These are phyloP conservation scores for Pollachius pollachius DNA, from an alignment of 2,113 vertebrate genomes.

Conservation along the genomic window DNA sequence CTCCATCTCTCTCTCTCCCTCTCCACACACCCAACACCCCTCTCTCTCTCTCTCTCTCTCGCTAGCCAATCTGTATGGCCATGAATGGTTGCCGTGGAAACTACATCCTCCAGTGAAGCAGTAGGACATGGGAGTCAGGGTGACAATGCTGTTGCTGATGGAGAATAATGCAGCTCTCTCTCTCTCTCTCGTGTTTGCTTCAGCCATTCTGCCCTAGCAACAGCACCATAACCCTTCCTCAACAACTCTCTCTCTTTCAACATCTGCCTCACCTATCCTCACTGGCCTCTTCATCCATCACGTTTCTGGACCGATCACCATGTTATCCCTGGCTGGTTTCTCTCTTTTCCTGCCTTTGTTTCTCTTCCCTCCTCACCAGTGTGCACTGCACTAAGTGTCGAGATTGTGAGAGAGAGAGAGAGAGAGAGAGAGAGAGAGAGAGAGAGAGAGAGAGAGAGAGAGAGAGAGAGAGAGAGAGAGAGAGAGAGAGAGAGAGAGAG, in stretches of 20 bases:
- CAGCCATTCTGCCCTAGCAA: conserved; percentile 67
- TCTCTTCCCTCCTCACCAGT: conserved; percentile 1
- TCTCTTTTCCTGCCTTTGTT: neutral
- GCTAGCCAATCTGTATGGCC: conserved; percentile 40
- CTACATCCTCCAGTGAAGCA: conserved; percentile 68
- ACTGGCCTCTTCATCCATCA: neutral
- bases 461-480: conserved; percentile 8
- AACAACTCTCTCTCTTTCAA: conserved; percentile 23
- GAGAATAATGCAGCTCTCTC: conserved; percentile 67
- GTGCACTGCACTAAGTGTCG: neutral
- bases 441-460: conserved; percentile 13
- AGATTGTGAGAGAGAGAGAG: neutral
- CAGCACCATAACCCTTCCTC: conserved; percentile 45
- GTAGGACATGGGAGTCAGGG: conserved; percentile 58
- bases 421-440: conserved; percentile 12
- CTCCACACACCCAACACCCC: conserved; percentile 19
- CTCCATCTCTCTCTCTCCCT: conserved; percentile 26
- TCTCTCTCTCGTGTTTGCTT: conserved; percentile 33
- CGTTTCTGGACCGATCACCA: no score
- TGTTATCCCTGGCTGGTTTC: neutral
- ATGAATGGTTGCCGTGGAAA: conserved; percentile 78
- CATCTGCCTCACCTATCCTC: conserved; percentile 10
- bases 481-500: conserved; percentile 12
- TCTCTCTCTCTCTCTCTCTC: conserved; percentile 16
- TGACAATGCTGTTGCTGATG: conserved; percentile 69